These are phyloP conservation scores for Microplitis mediator DNA, from an alignment of 1,140 invertebrate species.

Conservation along the genomic window DNA sequence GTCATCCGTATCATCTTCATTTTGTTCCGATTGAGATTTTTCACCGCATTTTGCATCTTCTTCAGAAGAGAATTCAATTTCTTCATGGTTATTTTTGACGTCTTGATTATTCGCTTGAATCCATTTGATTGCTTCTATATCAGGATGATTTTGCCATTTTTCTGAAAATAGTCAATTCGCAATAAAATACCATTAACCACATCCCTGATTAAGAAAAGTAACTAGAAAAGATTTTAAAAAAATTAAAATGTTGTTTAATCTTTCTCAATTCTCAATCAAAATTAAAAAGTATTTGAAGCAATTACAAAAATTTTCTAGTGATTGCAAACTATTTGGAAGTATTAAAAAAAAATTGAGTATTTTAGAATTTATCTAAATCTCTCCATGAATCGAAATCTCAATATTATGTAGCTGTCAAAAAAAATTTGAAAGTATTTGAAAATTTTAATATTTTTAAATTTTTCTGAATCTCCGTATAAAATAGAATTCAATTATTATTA, in stretches of 20 bases:
- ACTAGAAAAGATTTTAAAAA: background rate
- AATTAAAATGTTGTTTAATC: background rate
- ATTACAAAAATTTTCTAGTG: too few species aligned
- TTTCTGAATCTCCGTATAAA: too few species aligned
- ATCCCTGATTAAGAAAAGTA: slow-evolving; percentile 11
- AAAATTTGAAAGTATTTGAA: too few species aligned
- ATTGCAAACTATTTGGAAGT: too few species aligned
- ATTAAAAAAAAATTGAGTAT: too few species aligned
- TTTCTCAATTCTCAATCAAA: too few species aligned
- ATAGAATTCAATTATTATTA: too few species aligned
- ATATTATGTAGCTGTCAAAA: too few species aligned
- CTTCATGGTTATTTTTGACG: slow-evolving; percentile 29
- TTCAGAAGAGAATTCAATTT: slow-evolving; percentile 35
- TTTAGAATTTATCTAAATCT: too few species aligned
- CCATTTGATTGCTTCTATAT: slow-evolving; percentile 68
- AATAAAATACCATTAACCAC: slow-evolving; percentile 18
- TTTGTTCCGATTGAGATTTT: background rate
- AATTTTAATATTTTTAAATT: too few species aligned
- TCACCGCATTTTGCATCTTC: slow-evolving; percentile 7
- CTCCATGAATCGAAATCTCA: too few species aligned
- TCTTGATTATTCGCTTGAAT: slow-evolving; percentile 66
- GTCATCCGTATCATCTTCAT: slow-evolving; percentile 9
- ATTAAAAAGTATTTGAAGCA: too few species aligned
- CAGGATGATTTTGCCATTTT: slow-evolving; percentile 65
- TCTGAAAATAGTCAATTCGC: slow-evolving; percentile 48